phyloP scores from a whole-genome alignment of 1,140 invertebrate species.

The Drosophila busckii region DNA sequence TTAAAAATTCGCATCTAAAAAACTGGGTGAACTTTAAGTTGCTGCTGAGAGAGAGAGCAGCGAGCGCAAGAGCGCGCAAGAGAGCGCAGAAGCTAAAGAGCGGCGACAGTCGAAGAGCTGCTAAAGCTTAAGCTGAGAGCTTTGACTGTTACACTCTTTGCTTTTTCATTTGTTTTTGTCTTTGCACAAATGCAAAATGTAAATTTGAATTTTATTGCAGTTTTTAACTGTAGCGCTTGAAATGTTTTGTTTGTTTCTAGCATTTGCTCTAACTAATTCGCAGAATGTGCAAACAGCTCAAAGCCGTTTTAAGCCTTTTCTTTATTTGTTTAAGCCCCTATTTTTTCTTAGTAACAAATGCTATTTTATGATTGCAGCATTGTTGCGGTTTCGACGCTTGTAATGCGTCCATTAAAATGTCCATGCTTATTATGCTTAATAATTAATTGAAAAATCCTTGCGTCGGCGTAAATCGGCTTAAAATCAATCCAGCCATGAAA shows the following conservation, averaged over 20 bases:
- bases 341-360: background rate
- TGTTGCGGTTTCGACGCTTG: background rate
- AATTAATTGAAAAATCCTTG: conserved; percentile 58
- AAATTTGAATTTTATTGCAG: conserved; percentile 5
- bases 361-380: conserved; percentile 1
- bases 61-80: conserved; percentile 7
- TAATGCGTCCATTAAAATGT: conserved; percentile 57
- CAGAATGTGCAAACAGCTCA: conserved; percentile 41
- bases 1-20: conserved; percentile 29
- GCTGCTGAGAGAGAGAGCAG: conserved; percentile 7
- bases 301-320: conserved; percentile 33
- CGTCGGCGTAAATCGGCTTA: conserved; percentile 62
- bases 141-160: conserved; percentile 24
- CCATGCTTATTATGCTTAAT: conserved; percentile 56
- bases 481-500: conserved; percentile 54
- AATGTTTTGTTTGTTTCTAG: conserved; percentile 60
- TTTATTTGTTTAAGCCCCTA: background rate
- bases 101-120: conserved; percentile 18
- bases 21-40: conserved; percentile 41
- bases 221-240: conserved; percentile 12
- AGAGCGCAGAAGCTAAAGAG: conserved; percentile 15
- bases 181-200: conserved; percentile 25
- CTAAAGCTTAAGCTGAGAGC: background rate
- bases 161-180: conserved; percentile 10
- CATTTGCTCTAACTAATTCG: conserved; percentile 59